Evolutionary conservation across 37 sponge, comb jelly and placozoan genomes (phyloP), one percentile per base, ranked within the genome.

Genomic region (Ephydatia muelleri): DNA sequence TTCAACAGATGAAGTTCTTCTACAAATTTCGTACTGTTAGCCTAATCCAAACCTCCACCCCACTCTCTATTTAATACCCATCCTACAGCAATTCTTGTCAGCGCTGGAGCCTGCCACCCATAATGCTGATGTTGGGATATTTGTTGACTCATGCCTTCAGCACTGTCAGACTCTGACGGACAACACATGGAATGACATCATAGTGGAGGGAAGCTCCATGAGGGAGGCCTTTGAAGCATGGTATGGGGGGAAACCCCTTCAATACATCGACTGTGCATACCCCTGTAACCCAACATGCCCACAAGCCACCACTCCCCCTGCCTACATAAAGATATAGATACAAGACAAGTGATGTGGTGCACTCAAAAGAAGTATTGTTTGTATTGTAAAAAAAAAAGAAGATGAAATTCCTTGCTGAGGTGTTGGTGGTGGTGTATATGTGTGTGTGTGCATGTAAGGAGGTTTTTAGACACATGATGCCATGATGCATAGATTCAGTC

Each of bases 121-220:
- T 0, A 38, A 25, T 31, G 33, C 4, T 12, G 29, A 9, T 28
- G 29, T 26, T 88, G 95, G 95, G 29, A 67, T 67, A 40, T 92
- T 92, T 67, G 4, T 84, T 12, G 90, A 92, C 49, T 83, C 95
- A 6, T 95, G 95, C 67, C 81, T 92, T 39, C 34, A 78, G 3
- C 95, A 95, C 77, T 95, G 95, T 68, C 93, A 92, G 93, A 82
- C 90, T 16, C 74, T 92, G 39, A 47, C 47, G 39, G 82, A 92
- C 33, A 8, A 38, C 1, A n/a, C 80, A 13, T 95, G 95, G 95
- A 82, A 66, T 12, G 25, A 39, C 48, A 76, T 77, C 77, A 68
- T 68, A 21, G 85, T 95, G 4, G 66, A 67, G 2, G 73, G 70
- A 12, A 77, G 83, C 32, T 71, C 79, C 5, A 86, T 83, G 65